A percentile compares a stretch with the other conserved stretches of the same genome.
Conservation (phyloP, 2,888 invertebrate species). For the Rhamnusium bicolor region DNA sequence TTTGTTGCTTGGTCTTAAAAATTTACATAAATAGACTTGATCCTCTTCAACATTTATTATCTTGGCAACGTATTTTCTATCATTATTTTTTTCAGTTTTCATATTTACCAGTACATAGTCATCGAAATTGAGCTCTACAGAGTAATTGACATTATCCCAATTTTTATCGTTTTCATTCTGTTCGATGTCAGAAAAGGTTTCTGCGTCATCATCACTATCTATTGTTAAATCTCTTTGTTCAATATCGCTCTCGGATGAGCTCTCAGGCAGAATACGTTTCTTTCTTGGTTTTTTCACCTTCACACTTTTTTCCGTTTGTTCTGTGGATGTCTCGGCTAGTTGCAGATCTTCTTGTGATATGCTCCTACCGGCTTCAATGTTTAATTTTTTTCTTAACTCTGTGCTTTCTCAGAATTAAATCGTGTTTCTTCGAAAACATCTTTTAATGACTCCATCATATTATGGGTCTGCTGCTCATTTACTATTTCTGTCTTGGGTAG, state of each 20-base stretch:
- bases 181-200: too few species aligned
- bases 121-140: neutral
- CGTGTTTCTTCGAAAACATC: slow-evolving; percentile 24
- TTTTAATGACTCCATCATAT: slow-evolving; percentile 13
- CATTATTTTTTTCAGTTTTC: too few species aligned
- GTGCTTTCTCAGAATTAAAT: neutral
- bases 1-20: slow-evolving; percentile 17
- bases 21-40: slow-evolving; percentile 2
- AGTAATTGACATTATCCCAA: neutral
- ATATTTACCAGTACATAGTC: neutral
- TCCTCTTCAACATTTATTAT: neutral
- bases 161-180: too few species aligned
- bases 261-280: neutral
- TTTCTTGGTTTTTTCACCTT: neutral
- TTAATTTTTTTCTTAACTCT: too few species aligned
- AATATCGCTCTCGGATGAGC: too few species aligned
- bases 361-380: too few species aligned
- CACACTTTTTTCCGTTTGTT: too few species aligned
- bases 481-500: slow-evolving; percentile 14
- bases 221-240: too few species aligned
- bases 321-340: too few species aligned
- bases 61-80: slow-evolving; percentile 8
- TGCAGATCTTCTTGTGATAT: too few species aligned
- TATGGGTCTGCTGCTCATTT: neutral
- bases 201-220: too few species aligned